Percentiles rank a stretch among this genome's conserved stretches.
Evolutionary conservation across 1,140 invertebrate genomes (phyloP).

Genomic region (Drosophila oshimai): DNA sequence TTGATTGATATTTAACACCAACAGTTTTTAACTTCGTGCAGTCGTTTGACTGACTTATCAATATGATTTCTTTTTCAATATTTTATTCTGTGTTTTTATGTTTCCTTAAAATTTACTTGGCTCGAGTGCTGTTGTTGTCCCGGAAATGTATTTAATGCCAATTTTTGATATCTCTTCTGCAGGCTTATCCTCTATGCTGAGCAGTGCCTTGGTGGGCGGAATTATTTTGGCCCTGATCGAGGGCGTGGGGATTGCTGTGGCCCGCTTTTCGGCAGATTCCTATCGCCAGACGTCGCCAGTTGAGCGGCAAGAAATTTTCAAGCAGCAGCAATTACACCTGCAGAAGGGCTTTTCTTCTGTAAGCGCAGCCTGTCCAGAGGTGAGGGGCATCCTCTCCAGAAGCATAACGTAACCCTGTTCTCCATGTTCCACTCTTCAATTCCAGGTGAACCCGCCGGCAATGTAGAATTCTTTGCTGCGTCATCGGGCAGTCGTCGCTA

Average conservation of each 20-base stretch:
- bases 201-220: conserved; percentile 59
- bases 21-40: too few relatives aligned
- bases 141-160: too few relatives aligned
- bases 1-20: too few relatives aligned
- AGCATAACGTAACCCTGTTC: background rate
- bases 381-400: background rate
- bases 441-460: conserved; percentile 44
- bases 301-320: conserved; percentile 41
- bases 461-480: conserved; percentile 18
- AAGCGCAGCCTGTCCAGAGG: background rate
- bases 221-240: conserved; percentile 58
- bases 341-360: background rate
- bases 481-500: conserved; percentile 30
- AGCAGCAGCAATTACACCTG: conserved; percentile 29
- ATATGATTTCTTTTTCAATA: too few relatives aligned
- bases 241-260: conserved; percentile 44
- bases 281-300: conserved; percentile 50
- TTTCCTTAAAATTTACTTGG: too few relatives aligned
- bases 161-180: background rate
- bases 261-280: conserved; percentile 48
- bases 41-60: too few relatives aligned
- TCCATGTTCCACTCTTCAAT: background rate
- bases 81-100: too few relatives aligned
- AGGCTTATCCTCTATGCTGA: conserved; percentile 52
- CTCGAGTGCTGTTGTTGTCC: too few relatives aligned